Evolutionary conservation across 2,888 invertebrate species (phyloP).

Genomic region (Calameuta filiformis): DNA sequence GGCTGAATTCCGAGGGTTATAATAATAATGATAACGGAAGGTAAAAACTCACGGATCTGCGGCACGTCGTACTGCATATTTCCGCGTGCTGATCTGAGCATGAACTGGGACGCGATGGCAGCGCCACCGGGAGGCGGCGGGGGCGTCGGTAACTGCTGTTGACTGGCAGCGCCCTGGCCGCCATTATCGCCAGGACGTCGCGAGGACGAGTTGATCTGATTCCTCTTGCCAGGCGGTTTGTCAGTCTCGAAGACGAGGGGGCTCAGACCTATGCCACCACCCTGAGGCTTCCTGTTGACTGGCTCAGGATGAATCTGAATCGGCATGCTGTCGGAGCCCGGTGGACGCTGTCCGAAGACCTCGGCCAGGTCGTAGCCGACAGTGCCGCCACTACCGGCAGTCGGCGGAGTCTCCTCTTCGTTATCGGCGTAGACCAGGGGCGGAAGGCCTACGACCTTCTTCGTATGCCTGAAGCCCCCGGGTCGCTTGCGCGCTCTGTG

Average conservation of each 20-base stretch:
- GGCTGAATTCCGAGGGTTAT: too few species aligned
- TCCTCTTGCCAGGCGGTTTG: constrained; percentile 43
- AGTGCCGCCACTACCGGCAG: neutral
- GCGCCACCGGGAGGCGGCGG: constrained; percentile 63
- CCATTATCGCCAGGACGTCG: neutral
- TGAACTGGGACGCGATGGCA: constrained; percentile 79
- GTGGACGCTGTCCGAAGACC: constrained; percentile 19
- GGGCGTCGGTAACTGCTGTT: constrained; percentile 51
- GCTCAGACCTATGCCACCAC: constrained; percentile 32
- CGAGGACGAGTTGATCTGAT: constrained; percentile 16
- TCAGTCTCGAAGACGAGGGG: constrained; percentile 39
- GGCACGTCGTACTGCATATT: constrained; percentile 86
- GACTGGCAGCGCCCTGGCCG: constrained; percentile 28
- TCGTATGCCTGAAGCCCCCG: constrained; percentile 15
- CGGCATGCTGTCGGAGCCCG: neutral
- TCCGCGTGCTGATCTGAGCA: constrained; percentile 81
- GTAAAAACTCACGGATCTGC: constrained; percentile 76
- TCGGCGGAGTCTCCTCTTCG: constrained; percentile 21
- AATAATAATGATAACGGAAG: too few species aligned
- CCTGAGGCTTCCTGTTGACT: constrained; percentile 15
- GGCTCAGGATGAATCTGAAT: too few species aligned
- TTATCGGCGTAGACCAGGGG: constrained; percentile 17
- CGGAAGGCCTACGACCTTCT: constrained; percentile 21
- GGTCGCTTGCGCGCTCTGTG: constrained; percentile 14
- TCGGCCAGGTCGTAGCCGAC: constrained; percentile 8